Base-by-base conservation (phyloP, 2,888 invertebrate genomes). In the Coremacera marginata region DNA sequence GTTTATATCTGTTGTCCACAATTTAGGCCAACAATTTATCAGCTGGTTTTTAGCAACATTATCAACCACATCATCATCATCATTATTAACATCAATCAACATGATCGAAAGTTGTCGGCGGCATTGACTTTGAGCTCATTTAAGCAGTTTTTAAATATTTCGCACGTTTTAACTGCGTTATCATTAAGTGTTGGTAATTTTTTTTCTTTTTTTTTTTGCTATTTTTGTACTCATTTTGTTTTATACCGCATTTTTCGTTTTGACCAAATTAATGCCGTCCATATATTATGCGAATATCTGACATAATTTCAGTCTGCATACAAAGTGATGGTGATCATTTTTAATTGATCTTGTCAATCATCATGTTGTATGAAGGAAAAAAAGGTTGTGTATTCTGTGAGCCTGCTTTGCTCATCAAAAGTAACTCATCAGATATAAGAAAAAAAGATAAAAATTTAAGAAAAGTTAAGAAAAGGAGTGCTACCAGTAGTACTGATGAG, bases 341-440 rank as follows among this genome's bases (percentile, higher is more conserved):
- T 72, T 72, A 72, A 72, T 72, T 72, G 62, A 72, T n/a, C 16
- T 49, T 60, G 72, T 72, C 72, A 72, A 72, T 72, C 72, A 72
- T 19, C 19, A 55, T 22, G 37, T 19, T 55, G 67, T 22, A 9
- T 19, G 22, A 55, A 19, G 37, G 67, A 44, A 34, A 44, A 65
- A 44, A 67, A 9, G 55, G 19, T 55, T 55, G 19, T 55, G 55
- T 19, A 19, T 55, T 55, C 55, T 55, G 55, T 19, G 19, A 22
- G 22, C 19, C 55, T 22, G 55, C 55, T 55, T 55, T 55, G 55
- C 19, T 19, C 19, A n/a, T 19, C 55, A 19, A 8, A 16, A 19
- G 19, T 19, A 55, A 22, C 25, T 14, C 25, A 22, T 2, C 2
- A 57, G 5, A 19, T 9, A 57, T 5, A 19, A 27, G 51, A 51